A percentile compares a stretch with the other conserved stretches of the same genome.
Conservation (phyloP, 2,113 vertebrate genomes). For the Nothocercus julius region DNA sequence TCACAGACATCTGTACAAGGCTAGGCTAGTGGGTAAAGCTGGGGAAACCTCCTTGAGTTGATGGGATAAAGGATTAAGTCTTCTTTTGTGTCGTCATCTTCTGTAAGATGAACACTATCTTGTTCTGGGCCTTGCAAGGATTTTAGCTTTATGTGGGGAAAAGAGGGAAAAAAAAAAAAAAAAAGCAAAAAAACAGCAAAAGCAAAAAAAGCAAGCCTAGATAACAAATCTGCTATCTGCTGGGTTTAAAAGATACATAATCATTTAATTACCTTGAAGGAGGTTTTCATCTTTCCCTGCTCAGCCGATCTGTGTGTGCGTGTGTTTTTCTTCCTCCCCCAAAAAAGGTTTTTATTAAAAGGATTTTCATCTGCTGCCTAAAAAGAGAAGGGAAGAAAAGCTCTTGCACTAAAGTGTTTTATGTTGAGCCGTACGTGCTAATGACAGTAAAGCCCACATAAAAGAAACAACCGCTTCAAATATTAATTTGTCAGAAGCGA, state of each 20-base stretch:
- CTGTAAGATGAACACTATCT: constrained; percentile 34
- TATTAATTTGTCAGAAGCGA: constrained; percentile 10
- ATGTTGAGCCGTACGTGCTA: constrained; percentile 47
- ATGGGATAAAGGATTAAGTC: constrained; percentile 29
- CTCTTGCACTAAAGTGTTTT: constrained; percentile 1
- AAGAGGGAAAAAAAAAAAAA: background rate
- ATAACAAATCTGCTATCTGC: constrained; percentile 59
- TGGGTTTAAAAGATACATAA: constrained; percentile 61
- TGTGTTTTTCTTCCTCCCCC: constrained; percentile 55
- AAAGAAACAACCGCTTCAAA: constrained; percentile 62
- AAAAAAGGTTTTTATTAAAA: constrained; percentile 64
- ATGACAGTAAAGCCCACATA: constrained; percentile 61
- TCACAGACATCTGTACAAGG: background rate
- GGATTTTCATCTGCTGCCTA: constrained; percentile 55
- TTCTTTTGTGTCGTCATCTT: background rate
- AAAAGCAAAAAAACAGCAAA: background rate
- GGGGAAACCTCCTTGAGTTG: background rate
- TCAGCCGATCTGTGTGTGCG: background rate
- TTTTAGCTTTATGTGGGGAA: background rate
- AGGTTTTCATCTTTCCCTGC: constrained; percentile 65
- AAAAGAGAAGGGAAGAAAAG: constrained; percentile 56
- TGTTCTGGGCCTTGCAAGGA: constrained; percentile 14
- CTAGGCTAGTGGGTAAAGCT: background rate
- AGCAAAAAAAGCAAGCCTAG: constrained; percentile 34
- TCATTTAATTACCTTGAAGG: constrained; percentile 76